phyloP scores from a whole-genome alignment of 2,797 vertebrate species.

The Galago senegalensis region DNA sequence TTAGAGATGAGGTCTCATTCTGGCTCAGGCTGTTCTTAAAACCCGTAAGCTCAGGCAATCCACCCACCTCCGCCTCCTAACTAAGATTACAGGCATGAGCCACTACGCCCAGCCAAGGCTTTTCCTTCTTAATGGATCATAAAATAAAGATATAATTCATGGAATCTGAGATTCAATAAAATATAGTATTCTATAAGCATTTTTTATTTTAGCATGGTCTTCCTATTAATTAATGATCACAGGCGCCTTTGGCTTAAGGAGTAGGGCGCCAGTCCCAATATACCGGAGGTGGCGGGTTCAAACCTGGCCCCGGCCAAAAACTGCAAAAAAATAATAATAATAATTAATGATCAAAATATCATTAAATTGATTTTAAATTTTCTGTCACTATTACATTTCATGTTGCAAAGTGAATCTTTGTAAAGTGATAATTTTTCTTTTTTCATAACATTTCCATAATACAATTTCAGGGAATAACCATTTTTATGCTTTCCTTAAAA shows the following conservation, averaged over 20 bases:
- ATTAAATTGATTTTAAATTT: background rate
- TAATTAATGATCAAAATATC: background rate
- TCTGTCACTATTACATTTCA: background rate
- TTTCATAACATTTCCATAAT: slow-evolving; percentile 20
- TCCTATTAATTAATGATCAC: background rate
- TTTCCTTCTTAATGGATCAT: background rate
- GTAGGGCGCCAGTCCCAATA: too few species aligned
- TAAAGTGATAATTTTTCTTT: background rate
- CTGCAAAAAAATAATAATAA: background rate
- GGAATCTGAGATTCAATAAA: slow-evolving; percentile 42
- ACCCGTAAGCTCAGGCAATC: too few species aligned
- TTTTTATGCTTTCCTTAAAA: slow-evolving; percentile 10
- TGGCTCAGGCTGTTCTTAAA: too few species aligned
- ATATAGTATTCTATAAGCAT: background rate
- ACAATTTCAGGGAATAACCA: background rate
- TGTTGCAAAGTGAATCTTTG: background rate
- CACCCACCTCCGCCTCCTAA: too few species aligned
- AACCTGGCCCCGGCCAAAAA: too few species aligned
- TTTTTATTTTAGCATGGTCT: slow-evolving; percentile 18
- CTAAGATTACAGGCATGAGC: too few species aligned
- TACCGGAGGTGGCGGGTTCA: too few species aligned
- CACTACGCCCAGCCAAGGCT: background rate
- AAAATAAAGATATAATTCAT: background rate
- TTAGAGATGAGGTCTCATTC: too few species aligned
- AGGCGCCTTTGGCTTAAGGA: too few species aligned